Percentiles rank a stretch among this genome's conserved stretches.
Evolutionary conservation across 2,113 vertebrate species (phyloP).

Genomic region (Daboia siamensis): DNA sequence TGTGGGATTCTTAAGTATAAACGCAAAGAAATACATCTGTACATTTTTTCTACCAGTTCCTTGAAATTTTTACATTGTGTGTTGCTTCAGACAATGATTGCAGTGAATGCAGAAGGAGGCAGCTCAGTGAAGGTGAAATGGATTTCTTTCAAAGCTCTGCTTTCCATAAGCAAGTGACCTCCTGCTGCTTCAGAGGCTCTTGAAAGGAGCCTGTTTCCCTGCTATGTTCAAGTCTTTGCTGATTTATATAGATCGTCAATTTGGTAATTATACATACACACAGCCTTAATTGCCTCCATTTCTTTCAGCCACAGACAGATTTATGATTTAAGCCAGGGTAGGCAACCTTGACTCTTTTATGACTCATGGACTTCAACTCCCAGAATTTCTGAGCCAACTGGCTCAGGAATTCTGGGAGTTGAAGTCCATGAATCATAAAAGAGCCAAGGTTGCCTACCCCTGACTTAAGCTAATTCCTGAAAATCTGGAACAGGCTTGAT

Average conservation of each 20-base stretch:
- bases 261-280: slow-evolving; percentile 72
- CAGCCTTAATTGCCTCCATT: slow-evolving; percentile 72
- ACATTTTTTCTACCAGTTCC: background rate
- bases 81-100: background rate
- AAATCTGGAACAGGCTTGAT: slow-evolving; percentile 69
- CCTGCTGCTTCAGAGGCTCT: background rate
- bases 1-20: background rate
- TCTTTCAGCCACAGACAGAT: slow-evolving; percentile 59
- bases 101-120: background rate
- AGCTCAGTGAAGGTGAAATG: background rate
- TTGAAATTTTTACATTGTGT: background rate
- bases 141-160: background rate
- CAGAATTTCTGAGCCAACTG: no score
- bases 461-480: slow-evolving; percentile 63
- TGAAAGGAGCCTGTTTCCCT: background rate
- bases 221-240: slow-evolving; percentile 38
- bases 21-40: background rate
- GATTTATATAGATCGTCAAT: slow-evolving; percentile 68
- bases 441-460: no score
- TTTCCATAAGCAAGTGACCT: background rate
- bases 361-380: no score
- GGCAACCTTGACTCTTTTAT: no score
- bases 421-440: no score
- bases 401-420: no score
- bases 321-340: slow-evolving; percentile 56